Base-by-base conservation (phyloP, 1,140 invertebrate species). In the Hormaphis cornu region DNA sequence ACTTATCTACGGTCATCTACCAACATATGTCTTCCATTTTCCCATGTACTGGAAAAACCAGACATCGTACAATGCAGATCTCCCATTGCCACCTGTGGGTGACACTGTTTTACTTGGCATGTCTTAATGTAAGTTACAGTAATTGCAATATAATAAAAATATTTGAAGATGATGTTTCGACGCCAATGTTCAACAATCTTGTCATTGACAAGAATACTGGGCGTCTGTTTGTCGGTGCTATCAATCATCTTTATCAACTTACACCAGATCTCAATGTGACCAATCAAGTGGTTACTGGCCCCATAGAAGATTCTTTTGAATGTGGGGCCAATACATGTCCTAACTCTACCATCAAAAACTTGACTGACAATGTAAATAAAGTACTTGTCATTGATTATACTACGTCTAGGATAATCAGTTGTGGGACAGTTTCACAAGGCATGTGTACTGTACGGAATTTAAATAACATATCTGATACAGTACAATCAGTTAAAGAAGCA, bases 351-450 rank as follows among this genome's bases (percentile, higher is more conserved):
- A 81, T 86, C 69, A 84, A 83, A 71, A 85, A 86, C 73, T 83
- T 83, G 2, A 93, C 89, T 12, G 88, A 97, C 80, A 97, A 95
- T 80, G 87, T 91, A 72, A 98, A 97, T 81, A 98, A 98, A 80
- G 94, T 92, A 37, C 81, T 99, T 71, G 88, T 97, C 40, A 94
- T 98, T 72, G 93, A 98, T 81, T 92, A 95, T 76, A 87, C 87
- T 7, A 89, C 90, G 61, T 89, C 90, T 20, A 82, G 89, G 44
- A 81, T 98, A n/a, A 95, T 98, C 72, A 86, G 87, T 6, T 98
- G 96, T 80, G 94, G 94, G 12, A 93, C 89, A 72, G 80, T 97
- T 33, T 92, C 90, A 73, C 89, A 92, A 79, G 95, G 95, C 12
- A 86, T 89, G 72, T 98, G 95, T 79, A 87, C 87, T 2, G 92